These are phyloP conservation scores for Asbolus verrucosus DNA, from an alignment of 1,140 invertebrate species.

Conservation along the genomic window DNA sequence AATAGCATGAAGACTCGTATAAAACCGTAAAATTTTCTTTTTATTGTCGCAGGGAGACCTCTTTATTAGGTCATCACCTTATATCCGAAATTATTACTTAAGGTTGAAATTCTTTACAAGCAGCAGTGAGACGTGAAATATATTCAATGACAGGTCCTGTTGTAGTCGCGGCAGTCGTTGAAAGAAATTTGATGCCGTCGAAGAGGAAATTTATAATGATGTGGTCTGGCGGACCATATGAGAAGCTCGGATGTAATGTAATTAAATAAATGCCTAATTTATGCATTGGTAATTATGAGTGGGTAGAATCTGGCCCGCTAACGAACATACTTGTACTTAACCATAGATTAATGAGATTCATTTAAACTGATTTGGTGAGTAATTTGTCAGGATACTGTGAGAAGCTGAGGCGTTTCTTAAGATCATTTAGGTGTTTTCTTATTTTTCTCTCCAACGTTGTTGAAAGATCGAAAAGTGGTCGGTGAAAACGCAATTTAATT, in stretches of 20 bases:
- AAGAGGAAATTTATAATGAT: conserved; percentile 13
- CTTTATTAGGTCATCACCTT: neutral
- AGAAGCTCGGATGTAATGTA: conserved; percentile 22
- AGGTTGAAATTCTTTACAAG: too few species aligned
- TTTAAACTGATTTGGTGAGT: conserved; percentile 46
- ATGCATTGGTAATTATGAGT: conserved; percentile 52
- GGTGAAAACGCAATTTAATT: too few species aligned
- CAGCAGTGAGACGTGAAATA: conserved; percentile 3
- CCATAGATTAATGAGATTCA: conserved; percentile 50
- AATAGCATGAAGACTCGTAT: neutral
- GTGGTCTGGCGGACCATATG: conserved; percentile 15
- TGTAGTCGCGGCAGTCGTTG: conserved; percentile 22
- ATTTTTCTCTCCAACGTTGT: too few species aligned
- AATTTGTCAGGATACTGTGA: conserved; percentile 48
- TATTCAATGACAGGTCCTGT: conserved; percentile 19
- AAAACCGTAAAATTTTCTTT: neutral
- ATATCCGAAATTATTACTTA: neutral
- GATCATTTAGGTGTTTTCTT: conserved; percentile 12
- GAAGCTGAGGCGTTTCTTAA: neutral
- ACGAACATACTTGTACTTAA: conserved; percentile 48
- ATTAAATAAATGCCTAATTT: conserved; percentile 54
- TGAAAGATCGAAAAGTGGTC: too few species aligned
- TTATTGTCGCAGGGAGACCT: neutral
- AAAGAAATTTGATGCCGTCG: conserved; percentile 40
- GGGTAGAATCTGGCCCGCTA: conserved; percentile 41